Conservation (phyloP, 1,140 invertebrate species). For the Nilaparvata lugens region DNA sequence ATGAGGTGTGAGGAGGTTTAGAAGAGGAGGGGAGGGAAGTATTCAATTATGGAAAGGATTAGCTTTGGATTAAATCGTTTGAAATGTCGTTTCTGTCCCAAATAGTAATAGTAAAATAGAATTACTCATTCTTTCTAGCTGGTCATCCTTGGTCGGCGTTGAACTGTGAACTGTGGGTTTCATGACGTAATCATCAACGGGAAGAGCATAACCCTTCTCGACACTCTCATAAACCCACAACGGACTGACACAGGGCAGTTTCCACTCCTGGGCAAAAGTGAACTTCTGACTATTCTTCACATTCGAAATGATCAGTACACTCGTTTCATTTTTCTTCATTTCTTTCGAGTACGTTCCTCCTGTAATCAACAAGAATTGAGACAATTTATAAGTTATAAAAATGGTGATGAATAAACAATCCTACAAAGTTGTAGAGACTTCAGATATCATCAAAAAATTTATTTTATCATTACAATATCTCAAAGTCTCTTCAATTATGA, state of each 20-base stretch:
- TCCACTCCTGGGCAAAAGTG: constrained; percentile 62
- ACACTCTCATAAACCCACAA: constrained; percentile 74
- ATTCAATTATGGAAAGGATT: too few relatives aligned
- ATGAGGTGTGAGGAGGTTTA: too few relatives aligned
- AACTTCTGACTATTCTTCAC: constrained; percentile 66
- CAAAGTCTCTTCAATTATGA: too few relatives aligned
- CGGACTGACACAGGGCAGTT: constrained; percentile 58
- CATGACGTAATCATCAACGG: constrained; percentile 54
- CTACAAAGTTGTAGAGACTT: too few relatives aligned
- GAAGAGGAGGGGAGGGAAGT: too few relatives aligned
- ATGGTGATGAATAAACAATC: too few relatives aligned
- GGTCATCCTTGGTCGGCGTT: constrained; percentile 42
- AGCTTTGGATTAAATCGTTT: too few relatives aligned
- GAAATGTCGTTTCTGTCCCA: too few relatives aligned
- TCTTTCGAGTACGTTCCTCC: constrained; percentile 27
- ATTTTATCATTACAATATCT: too few relatives aligned
- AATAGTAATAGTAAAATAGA: neutral
- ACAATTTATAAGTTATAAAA: too few relatives aligned
- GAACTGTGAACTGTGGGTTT: constrained; percentile 41
- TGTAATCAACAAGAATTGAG: constrained; percentile 6
- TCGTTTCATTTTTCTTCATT: constrained; percentile 42
- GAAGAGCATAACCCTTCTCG: constrained; percentile 58
- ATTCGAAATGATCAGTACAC: constrained; percentile 39
- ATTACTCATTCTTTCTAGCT: constrained; percentile 23
- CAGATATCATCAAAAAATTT: too few relatives aligned